A percentile compares a stretch with the other conserved stretches of the same genome.
These are phyloP conservation scores for Mustela nigripes DNA, from an alignment of 2,113 vertebrate species.

Conservation along the genomic window DNA sequence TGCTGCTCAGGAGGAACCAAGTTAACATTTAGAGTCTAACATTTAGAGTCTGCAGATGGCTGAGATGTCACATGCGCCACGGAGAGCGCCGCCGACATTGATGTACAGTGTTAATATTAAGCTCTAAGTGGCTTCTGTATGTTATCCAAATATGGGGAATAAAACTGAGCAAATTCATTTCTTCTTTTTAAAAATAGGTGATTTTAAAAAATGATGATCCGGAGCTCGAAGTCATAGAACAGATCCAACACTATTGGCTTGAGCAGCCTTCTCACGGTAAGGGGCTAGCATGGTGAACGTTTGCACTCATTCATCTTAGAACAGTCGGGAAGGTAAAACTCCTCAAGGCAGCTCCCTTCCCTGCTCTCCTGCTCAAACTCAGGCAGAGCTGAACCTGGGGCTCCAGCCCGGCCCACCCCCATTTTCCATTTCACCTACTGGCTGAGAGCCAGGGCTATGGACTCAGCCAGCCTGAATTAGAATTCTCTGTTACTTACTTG, in stretches of 20 bases:
- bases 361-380: not conserved
- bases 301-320: not conserved
- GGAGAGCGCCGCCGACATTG: not conserved
- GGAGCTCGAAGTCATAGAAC: not conserved
- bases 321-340: not conserved
- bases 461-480: not conserved
- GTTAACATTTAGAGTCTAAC: slow-evolving; percentile 48
- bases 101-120: slow-evolving; percentile 76
- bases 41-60: slow-evolving; percentile 44
- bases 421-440: not conserved
- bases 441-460: not conserved
- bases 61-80: not conserved
- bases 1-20: accelerated
- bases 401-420: not conserved
- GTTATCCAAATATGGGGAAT: not conserved
- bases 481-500: not conserved
- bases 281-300: not conserved
- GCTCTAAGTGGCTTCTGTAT: slow-evolving; percentile 50
- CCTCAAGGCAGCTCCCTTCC: not conserved
- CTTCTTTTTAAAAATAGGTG: slow-evolving; percentile 65
- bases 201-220: slow-evolving; percentile 53
- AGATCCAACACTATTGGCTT: not conserved
- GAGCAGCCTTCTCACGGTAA: not conserved
- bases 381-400: not conserved
- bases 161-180: slow-evolving; percentile 77